A percentile compares a stretch with the other conserved stretches of the same genome.
phyloP scores from a whole-genome alignment of 2,888 invertebrate species.

The Elgonia sp. region DNA sequence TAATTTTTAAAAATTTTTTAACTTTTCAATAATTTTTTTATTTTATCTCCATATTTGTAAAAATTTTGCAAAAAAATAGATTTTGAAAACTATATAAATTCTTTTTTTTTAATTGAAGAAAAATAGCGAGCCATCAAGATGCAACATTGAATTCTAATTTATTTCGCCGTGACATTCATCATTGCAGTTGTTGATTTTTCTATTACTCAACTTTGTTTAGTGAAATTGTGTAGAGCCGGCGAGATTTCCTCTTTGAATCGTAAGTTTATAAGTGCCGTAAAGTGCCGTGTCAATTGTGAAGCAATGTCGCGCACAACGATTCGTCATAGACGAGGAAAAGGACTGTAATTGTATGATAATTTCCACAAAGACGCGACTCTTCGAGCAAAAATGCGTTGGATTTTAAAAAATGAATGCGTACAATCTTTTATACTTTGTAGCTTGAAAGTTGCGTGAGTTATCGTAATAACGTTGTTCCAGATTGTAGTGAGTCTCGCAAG shows the following conservation, averaged over 20 bases:
- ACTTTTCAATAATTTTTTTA: too few species aligned
- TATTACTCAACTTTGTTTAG: conserved; percentile 47
- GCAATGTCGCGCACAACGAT: conserved; percentile 16
- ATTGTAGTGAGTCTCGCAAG: conserved; percentile 52
- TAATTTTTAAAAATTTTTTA: too few species aligned
- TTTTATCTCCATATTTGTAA: too few species aligned
- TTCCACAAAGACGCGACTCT: not conserved
- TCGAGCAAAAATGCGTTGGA: not conserved
- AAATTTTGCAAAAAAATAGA: too few species aligned
- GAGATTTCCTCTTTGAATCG: conserved; percentile 39
- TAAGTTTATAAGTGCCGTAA: too few species aligned
- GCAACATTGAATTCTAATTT: conserved; percentile 23
- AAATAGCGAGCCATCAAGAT: not conserved
- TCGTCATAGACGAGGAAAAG: conserved; percentile 56
- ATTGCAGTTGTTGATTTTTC: conserved; percentile 26
- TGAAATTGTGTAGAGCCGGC: conserved; percentile 21
- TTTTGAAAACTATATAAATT: too few species aligned
- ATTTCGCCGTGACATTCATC: conserved; percentile 27
- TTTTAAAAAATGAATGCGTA: not conserved
- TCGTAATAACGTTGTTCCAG: conserved; percentile 58
- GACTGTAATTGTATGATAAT: conserved; percentile 53
- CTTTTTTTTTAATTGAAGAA: not conserved
- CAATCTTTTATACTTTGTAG: not conserved
- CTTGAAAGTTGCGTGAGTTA: conserved; percentile 15
- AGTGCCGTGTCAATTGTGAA: not conserved